A percentile compares a stretch with the other conserved stretches of the same genome.
Conservation (phyloP, 2,113 vertebrate genomes). For the Pteropus alecto region DNA sequence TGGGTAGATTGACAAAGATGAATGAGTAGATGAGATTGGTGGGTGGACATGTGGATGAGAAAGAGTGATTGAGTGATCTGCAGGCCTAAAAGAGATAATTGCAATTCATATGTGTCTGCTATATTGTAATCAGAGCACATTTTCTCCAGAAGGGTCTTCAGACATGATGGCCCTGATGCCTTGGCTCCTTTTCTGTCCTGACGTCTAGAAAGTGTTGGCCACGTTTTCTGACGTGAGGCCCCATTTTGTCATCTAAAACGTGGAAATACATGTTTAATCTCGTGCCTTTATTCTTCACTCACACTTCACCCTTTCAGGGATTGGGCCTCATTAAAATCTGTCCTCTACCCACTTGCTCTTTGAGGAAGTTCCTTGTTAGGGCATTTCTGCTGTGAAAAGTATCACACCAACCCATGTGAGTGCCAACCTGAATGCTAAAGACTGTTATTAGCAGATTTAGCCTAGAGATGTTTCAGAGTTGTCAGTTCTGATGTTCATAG, state of each 20-base stretch:
- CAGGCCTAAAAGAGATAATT: not conserved
- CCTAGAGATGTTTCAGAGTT: conserved; percentile 80
- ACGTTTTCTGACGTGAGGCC: not conserved
- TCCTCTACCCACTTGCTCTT: conserved; percentile 45
- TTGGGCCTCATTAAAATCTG: conserved; percentile 71
- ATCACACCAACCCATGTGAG: conserved; percentile 56
- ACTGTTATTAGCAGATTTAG: conserved; percentile 80
- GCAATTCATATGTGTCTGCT: not conserved
- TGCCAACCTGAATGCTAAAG: conserved; percentile 77
- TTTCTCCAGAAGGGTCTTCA: not conserved
- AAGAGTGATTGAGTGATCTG: not conserved
- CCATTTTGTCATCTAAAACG: conserved; percentile 12
- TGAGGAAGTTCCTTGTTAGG: conserved; percentile 71
- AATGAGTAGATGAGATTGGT: not conserved
- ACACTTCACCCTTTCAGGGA: conserved; percentile 42
- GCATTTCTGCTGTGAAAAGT: conserved; percentile 62
- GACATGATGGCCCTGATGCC: not conserved
- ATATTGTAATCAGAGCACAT: conserved; percentile 25
- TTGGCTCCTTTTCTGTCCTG: conserved; percentile 23
- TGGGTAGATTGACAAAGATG: not conserved
- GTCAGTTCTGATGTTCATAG: conserved; percentile 83
- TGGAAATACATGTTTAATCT: conserved; percentile 14
- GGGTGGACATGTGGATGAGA: not conserved
- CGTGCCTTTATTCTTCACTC: conserved; percentile 53
- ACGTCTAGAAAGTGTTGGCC: not conserved